phyloP scores from a whole-genome alignment of 1,140 invertebrate species.

The Mactra quadrangularis region DNA sequence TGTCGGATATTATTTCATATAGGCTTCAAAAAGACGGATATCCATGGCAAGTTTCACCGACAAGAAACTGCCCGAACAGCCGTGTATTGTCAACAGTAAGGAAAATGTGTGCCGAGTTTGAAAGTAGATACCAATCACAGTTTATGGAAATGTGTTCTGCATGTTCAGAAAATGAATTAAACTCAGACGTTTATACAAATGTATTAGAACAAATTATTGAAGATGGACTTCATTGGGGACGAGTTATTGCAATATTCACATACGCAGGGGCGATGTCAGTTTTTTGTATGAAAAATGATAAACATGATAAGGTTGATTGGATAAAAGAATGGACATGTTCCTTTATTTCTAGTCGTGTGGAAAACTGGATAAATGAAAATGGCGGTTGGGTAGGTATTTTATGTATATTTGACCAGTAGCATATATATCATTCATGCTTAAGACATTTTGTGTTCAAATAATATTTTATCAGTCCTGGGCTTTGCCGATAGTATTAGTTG shows the following conservation, averaged over 20 bases:
- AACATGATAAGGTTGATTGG: constrained; percentile 6
- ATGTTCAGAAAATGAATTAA: constrained; percentile 19
- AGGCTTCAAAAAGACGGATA: constrained; percentile 30
- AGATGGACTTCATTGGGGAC: constrained; percentile 33
- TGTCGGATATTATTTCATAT: constrained; percentile 24
- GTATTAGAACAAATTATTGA: constrained; percentile 21
- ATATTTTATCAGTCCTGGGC: too few relatives aligned
- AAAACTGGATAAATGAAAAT: constrained; percentile 43
- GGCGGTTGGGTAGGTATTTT: constrained; percentile 19
- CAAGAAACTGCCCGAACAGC: constrained; percentile 30
- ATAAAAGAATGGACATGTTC: constrained; percentile 47
- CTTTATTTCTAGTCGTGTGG: constrained; percentile 19
- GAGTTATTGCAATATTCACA: constrained; percentile 47
- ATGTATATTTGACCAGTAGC: not conserved
- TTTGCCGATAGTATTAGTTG: too few relatives aligned
- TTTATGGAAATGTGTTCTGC: constrained; percentile 30
- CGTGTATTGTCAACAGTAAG: constrained; percentile 22
- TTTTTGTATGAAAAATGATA: constrained; percentile 12
- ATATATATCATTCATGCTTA: too few relatives aligned
- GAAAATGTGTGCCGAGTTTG: constrained; percentile 44
- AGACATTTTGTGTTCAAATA: too few relatives aligned
- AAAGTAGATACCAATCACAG: constrained; percentile 18
- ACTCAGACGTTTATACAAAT: constrained; percentile 13
- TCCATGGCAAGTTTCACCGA: constrained; percentile 37
- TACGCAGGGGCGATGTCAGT: constrained; percentile 44